phyloP scores from a whole-genome alignment of 2,797 vertebrate species.

The Arctocebus calabarensis region DNA sequence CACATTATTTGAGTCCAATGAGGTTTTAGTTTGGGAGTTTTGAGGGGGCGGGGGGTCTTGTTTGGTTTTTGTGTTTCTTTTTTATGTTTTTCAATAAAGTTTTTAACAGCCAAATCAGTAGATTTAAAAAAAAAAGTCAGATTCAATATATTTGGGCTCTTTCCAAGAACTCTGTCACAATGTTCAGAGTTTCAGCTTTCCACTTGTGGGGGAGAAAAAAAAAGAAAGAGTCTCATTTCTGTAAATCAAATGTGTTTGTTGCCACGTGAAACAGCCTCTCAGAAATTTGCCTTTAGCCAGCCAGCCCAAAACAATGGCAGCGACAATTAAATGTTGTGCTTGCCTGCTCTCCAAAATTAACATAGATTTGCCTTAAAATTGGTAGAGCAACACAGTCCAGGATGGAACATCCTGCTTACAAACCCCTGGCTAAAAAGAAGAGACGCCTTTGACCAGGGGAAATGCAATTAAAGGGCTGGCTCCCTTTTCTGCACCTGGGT shows the following conservation, averaged over 20 bases:
- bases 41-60: background rate
- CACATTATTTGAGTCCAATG: conserved; percentile 9
- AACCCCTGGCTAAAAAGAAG: conserved; percentile 17
- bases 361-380: conserved; percentile 65
- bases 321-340: conserved; percentile 58
- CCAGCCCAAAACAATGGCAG: conserved; percentile 80
- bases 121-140: conserved; percentile 33
- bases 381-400: conserved; percentile 39
- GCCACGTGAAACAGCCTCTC: conserved; percentile 72
- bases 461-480: background rate
- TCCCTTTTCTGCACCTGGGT: conserved; percentile 31
- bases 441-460: background rate
- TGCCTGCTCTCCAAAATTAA: conserved; percentile 73
- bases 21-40: background rate
- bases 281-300: conserved; percentile 82
- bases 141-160: conserved; percentile 80
- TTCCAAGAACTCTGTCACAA: conserved; percentile 84
- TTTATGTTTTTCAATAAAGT: conserved; percentile 68
- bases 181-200: conserved; percentile 79
- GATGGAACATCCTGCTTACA: background rate
- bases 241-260: conserved; percentile 84
- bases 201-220: conserved; percentile 64
- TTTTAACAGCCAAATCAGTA: conserved; percentile 51
- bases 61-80: background rate
- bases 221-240: conserved; percentile 78